These are phyloP conservation scores for Gallinago stenura DNA, from an alignment of 2,797 vertebrate genomes.

Conservation along the genomic window DNA sequence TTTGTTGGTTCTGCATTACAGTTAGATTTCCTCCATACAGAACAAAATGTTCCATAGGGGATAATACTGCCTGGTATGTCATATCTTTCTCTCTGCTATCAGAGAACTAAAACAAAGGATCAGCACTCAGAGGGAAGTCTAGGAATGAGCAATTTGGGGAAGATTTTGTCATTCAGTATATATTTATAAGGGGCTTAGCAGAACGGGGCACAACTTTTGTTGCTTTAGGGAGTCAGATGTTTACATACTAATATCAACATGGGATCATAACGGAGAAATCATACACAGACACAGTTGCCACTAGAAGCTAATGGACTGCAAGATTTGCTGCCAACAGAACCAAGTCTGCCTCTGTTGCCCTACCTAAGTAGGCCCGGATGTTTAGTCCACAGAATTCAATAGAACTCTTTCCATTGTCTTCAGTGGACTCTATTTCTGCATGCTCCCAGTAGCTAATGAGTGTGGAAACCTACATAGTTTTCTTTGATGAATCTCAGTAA, in stretches of 20 bases:
- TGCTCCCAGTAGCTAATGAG: background rate
- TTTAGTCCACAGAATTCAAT: background rate
- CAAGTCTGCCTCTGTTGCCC: background rate
- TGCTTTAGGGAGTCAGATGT: background rate
- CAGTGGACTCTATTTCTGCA: background rate
- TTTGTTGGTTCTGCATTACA: background rate
- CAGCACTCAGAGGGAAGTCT: background rate
- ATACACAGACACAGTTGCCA: background rate
- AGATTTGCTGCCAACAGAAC: background rate
- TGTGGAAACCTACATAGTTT: background rate
- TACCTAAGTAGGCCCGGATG: background rate
- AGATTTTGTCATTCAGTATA: background rate
- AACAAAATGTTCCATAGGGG: background rate
- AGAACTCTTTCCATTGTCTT: background rate
- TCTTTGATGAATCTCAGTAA: background rate
- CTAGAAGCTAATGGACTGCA: background rate
- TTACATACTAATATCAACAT: background rate
- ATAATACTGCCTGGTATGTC: background rate
- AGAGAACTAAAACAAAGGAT: background rate
- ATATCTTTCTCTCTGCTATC: background rate
- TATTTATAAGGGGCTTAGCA: background rate
- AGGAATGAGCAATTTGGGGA: background rate
- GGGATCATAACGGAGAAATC: background rate
- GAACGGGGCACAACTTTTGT: background rate
- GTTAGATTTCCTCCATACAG: background rate